Evolutionary conservation across 2,888 invertebrate genomes (phyloP), one percentile per base, ranked within the genome.

Genomic region (Petrolisthes cinctipes): DNA sequence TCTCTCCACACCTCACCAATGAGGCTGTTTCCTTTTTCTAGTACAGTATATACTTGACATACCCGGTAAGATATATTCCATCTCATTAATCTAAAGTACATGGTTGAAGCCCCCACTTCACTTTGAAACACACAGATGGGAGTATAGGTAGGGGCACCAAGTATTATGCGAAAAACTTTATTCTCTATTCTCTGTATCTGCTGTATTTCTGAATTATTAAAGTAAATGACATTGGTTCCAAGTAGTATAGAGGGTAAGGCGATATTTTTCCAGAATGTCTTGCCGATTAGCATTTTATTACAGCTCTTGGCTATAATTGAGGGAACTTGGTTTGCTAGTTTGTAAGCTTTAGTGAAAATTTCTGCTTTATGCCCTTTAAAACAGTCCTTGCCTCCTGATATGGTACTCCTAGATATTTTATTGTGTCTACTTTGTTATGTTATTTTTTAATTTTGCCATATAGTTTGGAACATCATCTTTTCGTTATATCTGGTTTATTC

Each of bases 141-240:
- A 61, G 61, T 61, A 61, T 61, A 61, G 6, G 61, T 9, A 9
- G 61, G 61, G 6, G 61, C 61, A 9, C 61, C 61, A 6, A 61
- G 14, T 9, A 61, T 61, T 6, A 9, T 61, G 7, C 61, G 6
- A 61, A 9, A 61, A 61, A 61, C 73, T 73, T n/a, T 73, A 73
- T 73, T 73, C n/a, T 73, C 73, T 73, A 20, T 73, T n/a, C 6
- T 6, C n/a, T 73, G 6, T 73, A 14, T 73, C 6, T n/a, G 17
- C 20, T 73, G 17, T 11, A 14, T 73, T 14, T 73, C 73, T 73
- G 73, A n/a, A n/a, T 73, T 73, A 73, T n/a, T 73, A 73, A 73
- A 73, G 5, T 73, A n/a, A 73, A 73, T n/a, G n/a, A 73, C 73
- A 73, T 73, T 73, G n/a, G n/a, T 73, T 11, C 73, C 73, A 6